phyloP scores from a whole-genome alignment of 2,888 invertebrate genomes.

The Tridacna crocea region DNA sequence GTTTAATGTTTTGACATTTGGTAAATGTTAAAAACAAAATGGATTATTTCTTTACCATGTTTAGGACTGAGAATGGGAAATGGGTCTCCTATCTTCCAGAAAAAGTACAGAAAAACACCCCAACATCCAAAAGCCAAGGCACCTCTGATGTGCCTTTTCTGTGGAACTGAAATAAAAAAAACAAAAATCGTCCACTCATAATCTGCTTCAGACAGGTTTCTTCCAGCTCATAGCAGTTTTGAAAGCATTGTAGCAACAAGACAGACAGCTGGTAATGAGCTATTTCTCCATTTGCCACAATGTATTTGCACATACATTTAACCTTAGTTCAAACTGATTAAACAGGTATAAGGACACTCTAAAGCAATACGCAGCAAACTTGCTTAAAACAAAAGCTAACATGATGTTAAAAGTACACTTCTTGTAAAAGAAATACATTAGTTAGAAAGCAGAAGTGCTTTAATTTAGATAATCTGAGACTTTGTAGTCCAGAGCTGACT shows the following conservation, averaged over 20 bases:
- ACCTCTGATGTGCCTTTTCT: slow-evolving; percentile 72
- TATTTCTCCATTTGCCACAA: neutral
- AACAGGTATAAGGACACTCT: no score
- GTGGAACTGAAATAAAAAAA: slow-evolving; percentile 69
- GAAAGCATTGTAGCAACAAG: neutral
- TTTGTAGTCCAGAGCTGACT: no score
- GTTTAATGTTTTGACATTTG: no score
- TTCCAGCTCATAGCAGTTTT: neutral
- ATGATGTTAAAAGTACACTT: no score
- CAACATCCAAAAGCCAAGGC: slow-evolving; percentile 93
- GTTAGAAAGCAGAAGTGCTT: no score
- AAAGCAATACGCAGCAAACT: no score
- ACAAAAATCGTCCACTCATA: neutral
- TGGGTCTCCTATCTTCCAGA: slow-evolving; percentile 99
- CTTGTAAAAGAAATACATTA: no score
- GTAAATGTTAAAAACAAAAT: no score
- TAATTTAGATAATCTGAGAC: no score
- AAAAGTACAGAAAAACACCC: slow-evolving; percentile 96
- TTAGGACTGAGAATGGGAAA: slow-evolving; percentile 98
- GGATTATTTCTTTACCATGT: slow-evolving; percentile 88
- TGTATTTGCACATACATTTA: neutral
- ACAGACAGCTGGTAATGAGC: neutral
- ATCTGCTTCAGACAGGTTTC: neutral
- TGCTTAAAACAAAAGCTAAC: no score
- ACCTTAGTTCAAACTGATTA: no score